These are phyloP conservation scores for Ondatra zibethicus DNA, from an alignment of 2,113 vertebrate genomes.

Conservation along the genomic window DNA sequence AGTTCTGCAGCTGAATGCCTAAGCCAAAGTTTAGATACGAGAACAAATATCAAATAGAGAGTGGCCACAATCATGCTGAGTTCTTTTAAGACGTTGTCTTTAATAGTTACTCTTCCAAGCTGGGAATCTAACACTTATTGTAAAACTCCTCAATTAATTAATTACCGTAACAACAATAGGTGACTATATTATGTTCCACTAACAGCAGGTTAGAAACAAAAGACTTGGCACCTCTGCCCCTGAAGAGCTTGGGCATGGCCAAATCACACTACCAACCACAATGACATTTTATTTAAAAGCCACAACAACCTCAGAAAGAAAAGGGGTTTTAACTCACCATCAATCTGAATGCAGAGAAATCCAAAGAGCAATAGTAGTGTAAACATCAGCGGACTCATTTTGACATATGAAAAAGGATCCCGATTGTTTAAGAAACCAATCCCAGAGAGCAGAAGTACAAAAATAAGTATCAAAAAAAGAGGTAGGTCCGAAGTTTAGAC, in stretches of 20 bases:
- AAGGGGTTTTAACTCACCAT: constrained; percentile 91
- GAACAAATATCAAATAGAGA: constrained; percentile 46
- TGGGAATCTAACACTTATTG: constrained; percentile 55
- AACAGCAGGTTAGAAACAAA: constrained; percentile 74
- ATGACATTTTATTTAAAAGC: constrained; percentile 77
- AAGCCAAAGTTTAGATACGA: constrained; percentile 83
- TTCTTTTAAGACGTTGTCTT: constrained; percentile 49
- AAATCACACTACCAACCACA: constrained; percentile 56
- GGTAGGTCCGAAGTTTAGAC: constrained; percentile 90
- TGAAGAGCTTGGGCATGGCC: constrained; percentile 35
- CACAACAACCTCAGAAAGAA: constrained; percentile 71
- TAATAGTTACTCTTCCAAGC: constrained; percentile 44
- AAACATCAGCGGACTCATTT: constrained; percentile 97
- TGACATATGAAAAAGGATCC: constrained; percentile 96
- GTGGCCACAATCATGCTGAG: constrained; percentile 30
- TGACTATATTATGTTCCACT: constrained; percentile 67
- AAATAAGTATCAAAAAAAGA: constrained; percentile 86
- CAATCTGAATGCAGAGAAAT: constrained; percentile 93
- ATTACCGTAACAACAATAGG: constrained; percentile 57
- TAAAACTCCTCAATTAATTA: constrained; percentile 66
- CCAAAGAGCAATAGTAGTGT: constrained; percentile 94
- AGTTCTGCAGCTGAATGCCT: constrained; percentile 66
- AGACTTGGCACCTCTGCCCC: constrained; percentile 5
- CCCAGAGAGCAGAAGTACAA: constrained; percentile 85
- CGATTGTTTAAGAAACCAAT: constrained; percentile 88